Evolutionary conservation across 2,797 vertebrate genomes (phyloP).

Genomic region (Paguma larvata): DNA sequence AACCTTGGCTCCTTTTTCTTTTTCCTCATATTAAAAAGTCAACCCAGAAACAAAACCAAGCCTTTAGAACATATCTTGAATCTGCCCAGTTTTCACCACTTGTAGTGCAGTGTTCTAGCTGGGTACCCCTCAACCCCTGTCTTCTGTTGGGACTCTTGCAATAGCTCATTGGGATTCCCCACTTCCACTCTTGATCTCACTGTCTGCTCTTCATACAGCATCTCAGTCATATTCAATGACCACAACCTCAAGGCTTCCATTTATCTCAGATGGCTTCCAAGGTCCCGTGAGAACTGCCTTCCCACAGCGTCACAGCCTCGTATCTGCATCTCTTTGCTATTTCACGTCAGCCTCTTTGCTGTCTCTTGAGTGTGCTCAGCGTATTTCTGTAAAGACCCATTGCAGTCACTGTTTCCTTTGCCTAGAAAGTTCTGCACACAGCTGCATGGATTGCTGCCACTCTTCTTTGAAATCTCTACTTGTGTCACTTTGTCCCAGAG

Average conservation of each 20-base stretch:
- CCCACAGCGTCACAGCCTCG: neutral
- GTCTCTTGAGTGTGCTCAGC: neutral
- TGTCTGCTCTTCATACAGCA: no score
- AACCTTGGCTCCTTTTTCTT: neutral
- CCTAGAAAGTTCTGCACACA: neutral
- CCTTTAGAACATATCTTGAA: neutral
- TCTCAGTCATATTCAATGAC: fast-evolving
- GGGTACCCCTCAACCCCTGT: fast-evolving
- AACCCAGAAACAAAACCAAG: neutral
- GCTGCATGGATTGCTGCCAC: neutral
- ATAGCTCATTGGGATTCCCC: neutral
- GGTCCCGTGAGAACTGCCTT: neutral
- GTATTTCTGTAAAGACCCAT: neutral
- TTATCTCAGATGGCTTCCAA: no score
- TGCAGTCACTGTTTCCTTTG: neutral
- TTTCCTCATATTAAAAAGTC: neutral
- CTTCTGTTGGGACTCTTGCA: neutral
- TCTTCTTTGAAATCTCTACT: neutral
- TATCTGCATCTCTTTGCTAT: neutral
- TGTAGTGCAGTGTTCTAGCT: neutral
- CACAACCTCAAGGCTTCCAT: neutral
- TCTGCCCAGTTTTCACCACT: neutral
- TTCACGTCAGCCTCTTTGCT: neutral
- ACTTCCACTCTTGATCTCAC: neutral
- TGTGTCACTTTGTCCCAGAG: neutral